Evolutionary conservation across 2,113 vertebrate species (phyloP).

Genomic region (Peucedramus taeniatus): DNA sequence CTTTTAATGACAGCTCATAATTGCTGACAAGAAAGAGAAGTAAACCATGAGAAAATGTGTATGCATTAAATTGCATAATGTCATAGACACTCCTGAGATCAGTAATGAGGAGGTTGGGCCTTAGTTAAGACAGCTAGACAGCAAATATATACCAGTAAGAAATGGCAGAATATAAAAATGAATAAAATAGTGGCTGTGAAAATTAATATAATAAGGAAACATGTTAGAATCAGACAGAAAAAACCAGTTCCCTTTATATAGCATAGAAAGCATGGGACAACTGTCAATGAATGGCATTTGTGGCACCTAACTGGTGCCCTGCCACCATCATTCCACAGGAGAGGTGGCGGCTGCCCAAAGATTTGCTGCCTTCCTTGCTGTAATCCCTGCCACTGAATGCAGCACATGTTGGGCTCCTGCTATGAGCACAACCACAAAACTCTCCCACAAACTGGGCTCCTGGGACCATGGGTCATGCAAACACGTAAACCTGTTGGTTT

Average conservation of each 20-base stretch:
- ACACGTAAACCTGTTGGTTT: background rate
- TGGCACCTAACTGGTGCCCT: background rate
- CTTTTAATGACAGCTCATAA: constrained; percentile 7
- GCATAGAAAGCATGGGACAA: background rate
- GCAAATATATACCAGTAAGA: background rate
- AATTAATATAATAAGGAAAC: background rate
- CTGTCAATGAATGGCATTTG: background rate
- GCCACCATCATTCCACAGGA: background rate
- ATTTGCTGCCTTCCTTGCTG: background rate
- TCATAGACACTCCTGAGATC: background rate
- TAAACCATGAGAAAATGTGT: background rate
- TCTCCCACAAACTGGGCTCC: background rate
- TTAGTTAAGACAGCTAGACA: background rate
- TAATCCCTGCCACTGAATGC: background rate
- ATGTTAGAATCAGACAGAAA: background rate
- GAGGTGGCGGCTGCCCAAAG: background rate
- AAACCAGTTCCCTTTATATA: background rate
- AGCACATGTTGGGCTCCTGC: background rate
- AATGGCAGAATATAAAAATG: background rate
- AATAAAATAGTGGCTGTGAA: background rate
- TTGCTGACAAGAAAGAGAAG: constrained; percentile 8
- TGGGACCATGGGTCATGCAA: background rate
- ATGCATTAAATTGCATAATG: constrained; percentile 1
- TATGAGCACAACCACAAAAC: background rate
- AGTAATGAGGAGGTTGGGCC: background rate